Conservation (phyloP, 2,888 invertebrate species). For the Brachypterus glaber region DNA sequence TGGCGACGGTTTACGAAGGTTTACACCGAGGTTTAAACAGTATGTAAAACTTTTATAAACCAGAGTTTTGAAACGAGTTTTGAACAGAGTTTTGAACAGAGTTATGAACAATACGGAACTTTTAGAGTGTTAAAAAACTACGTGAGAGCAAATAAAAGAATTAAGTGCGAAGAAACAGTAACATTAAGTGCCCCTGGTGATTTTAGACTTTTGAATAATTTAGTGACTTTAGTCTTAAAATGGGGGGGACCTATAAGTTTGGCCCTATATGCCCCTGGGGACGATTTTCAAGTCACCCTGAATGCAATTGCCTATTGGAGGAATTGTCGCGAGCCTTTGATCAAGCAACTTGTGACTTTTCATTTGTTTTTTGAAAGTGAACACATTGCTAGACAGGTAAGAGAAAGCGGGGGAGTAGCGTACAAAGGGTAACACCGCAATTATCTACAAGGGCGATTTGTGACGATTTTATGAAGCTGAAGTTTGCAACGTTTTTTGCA, state of each 20-base stretch:
- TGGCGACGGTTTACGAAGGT: no score
- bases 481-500: no score
- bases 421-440: no score
- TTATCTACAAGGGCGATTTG: no score
- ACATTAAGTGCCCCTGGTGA: no score
- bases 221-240: slow-evolving; percentile 65
- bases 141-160: no score
- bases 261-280: slow-evolving; percentile 74
- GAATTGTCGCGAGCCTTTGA: slow-evolving; percentile 57
- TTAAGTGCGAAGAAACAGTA: no score
- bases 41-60: no score
- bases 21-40: no score
- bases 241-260: slow-evolving; percentile 81
- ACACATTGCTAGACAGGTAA: slow-evolving; percentile 55
- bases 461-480: no score
- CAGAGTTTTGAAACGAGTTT: no score
- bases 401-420: no score
- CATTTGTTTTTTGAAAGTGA: slow-evolving; percentile 75
- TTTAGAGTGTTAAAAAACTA: slow-evolving; percentile 80
- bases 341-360: slow-evolving; percentile 72
- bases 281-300: slow-evolving; percentile 63
- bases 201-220: slow-evolving; percentile 81
- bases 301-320: slow-evolving; percentile 68
- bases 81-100: slow-evolving; percentile 8
- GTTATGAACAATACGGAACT: slow-evolving; percentile 21